Percentiles rank a stretch among this genome's conserved stretches.
Conservation (phyloP, 1,140 invertebrate genomes). For the Tetramorium simillimum region DNA sequence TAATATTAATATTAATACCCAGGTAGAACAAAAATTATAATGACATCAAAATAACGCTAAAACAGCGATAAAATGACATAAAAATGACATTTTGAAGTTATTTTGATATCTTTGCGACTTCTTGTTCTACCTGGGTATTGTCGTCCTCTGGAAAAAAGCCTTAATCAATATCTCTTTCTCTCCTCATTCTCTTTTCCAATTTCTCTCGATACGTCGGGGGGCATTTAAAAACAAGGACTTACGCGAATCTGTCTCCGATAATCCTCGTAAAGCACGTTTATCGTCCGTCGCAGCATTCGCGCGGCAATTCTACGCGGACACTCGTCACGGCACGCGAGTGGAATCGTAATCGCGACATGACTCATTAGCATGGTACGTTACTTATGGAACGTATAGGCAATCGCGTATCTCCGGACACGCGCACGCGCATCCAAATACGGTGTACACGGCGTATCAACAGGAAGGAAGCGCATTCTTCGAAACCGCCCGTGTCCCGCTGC, state of each 20-base stretch:
- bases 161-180: not conserved
- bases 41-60: no score
- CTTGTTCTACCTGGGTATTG: no score
- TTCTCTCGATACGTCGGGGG: not conserved
- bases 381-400: not conserved
- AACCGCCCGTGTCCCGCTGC: constrained; percentile 53
- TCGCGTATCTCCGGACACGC: constrained; percentile 15
- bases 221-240: not conserved
- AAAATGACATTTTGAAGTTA: no score
- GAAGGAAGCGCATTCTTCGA: constrained; percentile 82
- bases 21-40: no score
- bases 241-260: not conserved
- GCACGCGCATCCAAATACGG: constrained; percentile 78
- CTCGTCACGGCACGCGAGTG: constrained; percentile 21
- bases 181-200: not conserved
- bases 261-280: not conserved
- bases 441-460: constrained; percentile 70
- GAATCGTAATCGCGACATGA: constrained; percentile 51
- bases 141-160: not conserved
- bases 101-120: no score
- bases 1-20: no score
- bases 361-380: constrained; percentile 43
- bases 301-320: not conserved
- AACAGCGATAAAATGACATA: no score
- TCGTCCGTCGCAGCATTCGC: not conserved